Evolutionary conservation across 2,888 invertebrate species (phyloP).

Genomic region (Tryphoninae sp.): DNA sequence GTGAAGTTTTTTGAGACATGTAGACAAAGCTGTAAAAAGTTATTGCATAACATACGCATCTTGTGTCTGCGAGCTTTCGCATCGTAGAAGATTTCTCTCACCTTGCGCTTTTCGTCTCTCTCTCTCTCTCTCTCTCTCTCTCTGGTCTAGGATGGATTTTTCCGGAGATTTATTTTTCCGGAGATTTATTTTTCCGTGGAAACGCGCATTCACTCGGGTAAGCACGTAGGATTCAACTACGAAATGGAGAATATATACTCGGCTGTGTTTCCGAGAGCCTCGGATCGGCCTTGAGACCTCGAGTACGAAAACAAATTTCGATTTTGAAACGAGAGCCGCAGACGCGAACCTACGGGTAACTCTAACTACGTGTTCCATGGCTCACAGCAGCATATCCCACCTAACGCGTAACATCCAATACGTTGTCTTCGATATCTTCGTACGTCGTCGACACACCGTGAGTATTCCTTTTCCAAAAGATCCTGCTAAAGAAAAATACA

Average conservation of each 20-base stretch:
- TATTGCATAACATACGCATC: not conserved
- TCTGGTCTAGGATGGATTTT: constrained; percentile 65
- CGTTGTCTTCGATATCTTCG: not conserved
- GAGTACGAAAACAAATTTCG: constrained; percentile 69
- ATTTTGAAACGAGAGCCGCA: constrained; percentile 56
- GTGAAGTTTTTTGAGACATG: not conserved
- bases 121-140: constrained; percentile 7
- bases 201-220: constrained; percentile 44
- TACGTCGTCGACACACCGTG: not conserved
- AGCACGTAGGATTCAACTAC: constrained; percentile 47
- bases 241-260: constrained; percentile 44
- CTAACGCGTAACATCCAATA: not conserved
- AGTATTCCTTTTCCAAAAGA: not conserved
- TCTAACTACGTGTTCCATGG: not conserved
- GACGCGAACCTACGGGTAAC: constrained; percentile 34
- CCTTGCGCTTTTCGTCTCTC: not conserved
- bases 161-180: constrained; percentile 56
- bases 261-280: constrained; percentile 11
- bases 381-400: not conserved
- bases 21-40: not conserved
- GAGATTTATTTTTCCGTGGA: constrained; percentile 68
- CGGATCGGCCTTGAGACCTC: constrained; percentile 44
- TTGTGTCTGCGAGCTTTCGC: not conserved
- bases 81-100: not conserved
- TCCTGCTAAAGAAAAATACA: not conserved